Conservation (phyloP, 1,140 invertebrate genomes). For the Drosophila pruinosa region DNA sequence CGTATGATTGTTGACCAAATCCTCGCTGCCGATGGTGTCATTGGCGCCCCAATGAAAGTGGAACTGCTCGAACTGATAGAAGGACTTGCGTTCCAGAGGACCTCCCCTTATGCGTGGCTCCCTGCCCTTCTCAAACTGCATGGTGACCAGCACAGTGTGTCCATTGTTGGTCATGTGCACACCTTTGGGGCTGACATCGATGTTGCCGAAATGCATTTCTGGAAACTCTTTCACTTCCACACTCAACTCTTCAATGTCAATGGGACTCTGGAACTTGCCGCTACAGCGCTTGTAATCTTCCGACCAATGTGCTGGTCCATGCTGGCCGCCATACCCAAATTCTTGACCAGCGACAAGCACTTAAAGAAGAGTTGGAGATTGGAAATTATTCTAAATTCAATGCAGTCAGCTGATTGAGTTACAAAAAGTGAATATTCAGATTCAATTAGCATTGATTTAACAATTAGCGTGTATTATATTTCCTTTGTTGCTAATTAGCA, state of each 20-base stretch:
- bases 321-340: constrained; percentile 77
- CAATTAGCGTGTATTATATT: constrained; percentile 39
- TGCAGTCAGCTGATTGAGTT: neutral
- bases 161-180: constrained; percentile 88
- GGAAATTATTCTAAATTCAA: neutral
- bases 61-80: constrained; percentile 90
- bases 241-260: constrained; percentile 89
- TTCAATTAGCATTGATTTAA: constrained; percentile 59
- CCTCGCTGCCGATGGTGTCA: constrained; percentile 92
- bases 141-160: constrained; percentile 87
- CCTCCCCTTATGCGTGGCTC: constrained; percentile 86
- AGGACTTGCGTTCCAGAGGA: constrained; percentile 84
- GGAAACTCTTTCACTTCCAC: constrained; percentile 84
- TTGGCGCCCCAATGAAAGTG: constrained; percentile 93
- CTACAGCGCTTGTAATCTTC: constrained; percentile 87
- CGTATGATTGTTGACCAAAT: constrained; percentile 90
- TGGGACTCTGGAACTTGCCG: constrained; percentile 92
- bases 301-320: constrained; percentile 88
- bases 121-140: constrained; percentile 83
- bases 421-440: neutral
- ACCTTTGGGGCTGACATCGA: constrained; percentile 84
- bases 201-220: constrained; percentile 84
- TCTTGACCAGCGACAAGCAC: constrained; percentile 41
- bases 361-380: neutral
- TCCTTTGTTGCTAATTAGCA: neutral